Evolutionary conservation across 35 echinoderm and acorn worm genomes (phyloP).

Genomic region (Diadema setosum): DNA sequence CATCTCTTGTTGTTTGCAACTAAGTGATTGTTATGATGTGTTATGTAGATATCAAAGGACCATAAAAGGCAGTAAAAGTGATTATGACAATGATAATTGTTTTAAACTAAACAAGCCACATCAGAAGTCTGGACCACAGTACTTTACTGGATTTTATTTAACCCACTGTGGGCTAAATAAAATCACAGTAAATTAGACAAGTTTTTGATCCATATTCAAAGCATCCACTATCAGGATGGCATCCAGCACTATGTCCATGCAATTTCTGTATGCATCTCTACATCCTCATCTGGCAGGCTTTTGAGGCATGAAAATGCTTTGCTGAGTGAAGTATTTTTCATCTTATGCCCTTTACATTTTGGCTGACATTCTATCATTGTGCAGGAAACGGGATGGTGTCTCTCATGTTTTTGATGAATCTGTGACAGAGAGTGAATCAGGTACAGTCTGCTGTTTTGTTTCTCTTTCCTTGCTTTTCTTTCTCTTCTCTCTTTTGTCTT

Average conservation of each 20-base stretch:
- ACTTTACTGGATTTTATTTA: too few relatives aligned
- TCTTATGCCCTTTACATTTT: background rate
- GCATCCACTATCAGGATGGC: too few relatives aligned
- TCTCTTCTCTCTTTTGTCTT: background rate
- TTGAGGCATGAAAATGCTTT: too few relatives aligned
- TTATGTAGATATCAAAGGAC: background rate
- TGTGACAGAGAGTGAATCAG: constrained; percentile 92
- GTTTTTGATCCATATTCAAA: too few relatives aligned
- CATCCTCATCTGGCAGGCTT: too few relatives aligned
- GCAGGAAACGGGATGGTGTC: constrained; percentile 72
- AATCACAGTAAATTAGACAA: too few relatives aligned
- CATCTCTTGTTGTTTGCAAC: background rate
- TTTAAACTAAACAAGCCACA: background rate
- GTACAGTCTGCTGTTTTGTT: constrained; percentile 9
- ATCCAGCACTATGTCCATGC: too few relatives aligned
- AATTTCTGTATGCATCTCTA: too few relatives aligned
- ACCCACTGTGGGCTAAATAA: too few relatives aligned
- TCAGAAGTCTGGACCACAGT: too few relatives aligned
- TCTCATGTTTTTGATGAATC: constrained; percentile 95
- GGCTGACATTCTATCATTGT: background rate
- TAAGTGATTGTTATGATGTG: too few relatives aligned
- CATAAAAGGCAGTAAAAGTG: background rate
- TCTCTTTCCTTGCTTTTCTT: background rate
- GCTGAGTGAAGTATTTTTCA: too few relatives aligned
- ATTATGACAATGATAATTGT: background rate